These are phyloP conservation scores for Drosophila nasuta DNA, from an alignment of 1,140 invertebrate species.

Conservation along the genomic window DNA sequence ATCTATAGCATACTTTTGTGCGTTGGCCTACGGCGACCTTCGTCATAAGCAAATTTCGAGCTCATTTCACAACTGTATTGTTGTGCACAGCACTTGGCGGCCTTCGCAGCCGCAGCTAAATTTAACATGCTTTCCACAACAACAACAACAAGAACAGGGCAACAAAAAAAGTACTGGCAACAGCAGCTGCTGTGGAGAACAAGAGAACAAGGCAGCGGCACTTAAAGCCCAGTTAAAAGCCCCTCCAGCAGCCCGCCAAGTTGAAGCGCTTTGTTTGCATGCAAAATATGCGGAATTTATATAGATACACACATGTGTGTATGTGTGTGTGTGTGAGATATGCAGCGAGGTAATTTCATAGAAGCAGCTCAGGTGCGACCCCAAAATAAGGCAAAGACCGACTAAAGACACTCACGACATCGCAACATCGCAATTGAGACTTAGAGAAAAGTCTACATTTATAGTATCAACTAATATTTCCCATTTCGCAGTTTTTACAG, in stretches of 20 bases:
- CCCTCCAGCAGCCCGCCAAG: slow-evolving; percentile 40
- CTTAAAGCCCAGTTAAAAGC: slow-evolving; percentile 53
- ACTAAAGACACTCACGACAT: not conserved
- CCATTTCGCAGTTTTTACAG: not conserved
- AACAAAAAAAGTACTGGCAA: too few relatives aligned
- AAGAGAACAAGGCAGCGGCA: slow-evolving; percentile 52
- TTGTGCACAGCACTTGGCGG: not conserved
- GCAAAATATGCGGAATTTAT: slow-evolving; percentile 37
- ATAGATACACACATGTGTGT: slow-evolving; percentile 13
- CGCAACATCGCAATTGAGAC: too few relatives aligned
- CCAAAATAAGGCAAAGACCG: not conserved
- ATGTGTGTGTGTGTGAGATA: slow-evolving; percentile 5
- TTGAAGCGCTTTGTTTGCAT: slow-evolving; percentile 46
- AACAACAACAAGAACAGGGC: slow-evolving; percentile 6
- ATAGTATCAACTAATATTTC: not conserved
- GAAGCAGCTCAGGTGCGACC: slow-evolving; percentile 57
- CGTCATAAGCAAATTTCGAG: slow-evolving; percentile 76
- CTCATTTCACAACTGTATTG: slow-evolving; percentile 64
- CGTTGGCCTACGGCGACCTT: slow-evolving; percentile 53
- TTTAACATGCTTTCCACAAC: slow-evolving; percentile 63
- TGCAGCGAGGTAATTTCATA: slow-evolving; percentile 68
- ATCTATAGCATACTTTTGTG: slow-evolving; percentile 12
- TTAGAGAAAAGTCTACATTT: not conserved
- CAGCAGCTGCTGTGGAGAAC: not conserved
- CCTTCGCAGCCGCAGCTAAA: slow-evolving; percentile 66